Evolutionary conservation across 1,140 invertebrate species (phyloP).

Genomic region (Nasonia vitripennis): DNA sequence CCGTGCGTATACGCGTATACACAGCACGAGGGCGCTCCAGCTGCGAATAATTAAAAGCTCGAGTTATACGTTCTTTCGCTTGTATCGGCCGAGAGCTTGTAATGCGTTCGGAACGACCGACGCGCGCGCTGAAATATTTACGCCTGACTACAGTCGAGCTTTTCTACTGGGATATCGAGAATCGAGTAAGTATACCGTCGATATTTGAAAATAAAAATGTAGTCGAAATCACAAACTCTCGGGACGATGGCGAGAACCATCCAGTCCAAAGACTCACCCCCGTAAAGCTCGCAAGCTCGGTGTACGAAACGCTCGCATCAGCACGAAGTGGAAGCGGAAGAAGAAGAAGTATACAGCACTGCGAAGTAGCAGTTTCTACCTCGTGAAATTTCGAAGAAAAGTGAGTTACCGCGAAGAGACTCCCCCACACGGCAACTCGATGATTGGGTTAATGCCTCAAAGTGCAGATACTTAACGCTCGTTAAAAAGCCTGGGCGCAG

Average conservation of each 20-base stretch:
- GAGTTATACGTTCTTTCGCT: neutral
- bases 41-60: neutral
- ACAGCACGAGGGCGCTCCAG: neutral
- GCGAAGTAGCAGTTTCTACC: neutral
- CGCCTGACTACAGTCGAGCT: neutral
- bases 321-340: neutral
- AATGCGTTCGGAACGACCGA: neutral
- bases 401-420: neutral
- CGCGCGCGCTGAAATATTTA: neutral
- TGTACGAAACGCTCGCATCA: neutral
- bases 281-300: too few species aligned
- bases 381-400: slow-evolving; percentile 22
- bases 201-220: too few species aligned
- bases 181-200: too few species aligned
- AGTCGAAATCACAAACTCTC: too few species aligned
- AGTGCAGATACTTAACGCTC: slow-evolving; percentile 29
- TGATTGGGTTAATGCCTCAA: slow-evolving; percentile 19
- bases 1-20: neutral
- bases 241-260: too few species aligned
- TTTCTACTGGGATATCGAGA: neutral
- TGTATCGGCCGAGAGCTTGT: neutral
- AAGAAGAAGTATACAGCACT: neutral
- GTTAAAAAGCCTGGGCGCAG: neutral
- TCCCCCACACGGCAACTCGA: neutral
- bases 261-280: too few species aligned